Percentiles rank a stretch among this genome's conserved stretches.
Evolutionary conservation across 35 echinoderm and acorn worm species (phyloP).

Genomic region (Apostichopus californicus): DNA sequence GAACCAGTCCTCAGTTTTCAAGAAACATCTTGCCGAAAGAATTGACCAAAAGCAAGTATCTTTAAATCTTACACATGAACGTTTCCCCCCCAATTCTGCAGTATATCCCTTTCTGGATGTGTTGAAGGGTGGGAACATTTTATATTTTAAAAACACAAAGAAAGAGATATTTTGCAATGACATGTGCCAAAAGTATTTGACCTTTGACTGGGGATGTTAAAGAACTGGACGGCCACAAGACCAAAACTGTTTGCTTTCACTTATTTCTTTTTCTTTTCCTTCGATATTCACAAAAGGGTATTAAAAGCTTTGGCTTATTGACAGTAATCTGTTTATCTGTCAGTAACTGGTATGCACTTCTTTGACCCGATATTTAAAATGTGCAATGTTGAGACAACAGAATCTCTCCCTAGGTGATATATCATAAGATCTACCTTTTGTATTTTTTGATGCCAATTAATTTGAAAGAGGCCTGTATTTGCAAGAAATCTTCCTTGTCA

Average conservation of each 20-base stretch:
- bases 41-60: not conserved
- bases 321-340: constrained; percentile 12
- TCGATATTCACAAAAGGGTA: constrained; percentile 18
- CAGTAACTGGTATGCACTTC: constrained; percentile 6
- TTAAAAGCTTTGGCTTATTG: constrained; percentile 11
- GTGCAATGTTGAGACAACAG: constrained; percentile 19
- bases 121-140: not conserved
- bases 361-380: constrained; percentile 42
- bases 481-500: constrained; percentile 23
- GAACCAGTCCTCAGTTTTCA: not conserved
- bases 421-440: constrained; percentile 31
- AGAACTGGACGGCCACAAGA: not conserved
- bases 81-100: not conserved
- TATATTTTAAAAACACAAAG: not conserved
- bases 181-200: constrained; percentile 21
- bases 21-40: not conserved
- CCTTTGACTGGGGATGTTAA: constrained; percentile 13
- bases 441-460: constrained; percentile 33
- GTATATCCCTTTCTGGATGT: not conserved
- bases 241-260: constrained; percentile 29
- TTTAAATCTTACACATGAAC: not conserved
- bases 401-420: constrained; percentile 26
- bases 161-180: not conserved
- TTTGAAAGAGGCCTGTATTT: constrained; percentile 32
- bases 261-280: not conserved